These are phyloP conservation scores for Karalla daura DNA, from an alignment of 2,797 vertebrate species.

Conservation along the genomic window DNA sequence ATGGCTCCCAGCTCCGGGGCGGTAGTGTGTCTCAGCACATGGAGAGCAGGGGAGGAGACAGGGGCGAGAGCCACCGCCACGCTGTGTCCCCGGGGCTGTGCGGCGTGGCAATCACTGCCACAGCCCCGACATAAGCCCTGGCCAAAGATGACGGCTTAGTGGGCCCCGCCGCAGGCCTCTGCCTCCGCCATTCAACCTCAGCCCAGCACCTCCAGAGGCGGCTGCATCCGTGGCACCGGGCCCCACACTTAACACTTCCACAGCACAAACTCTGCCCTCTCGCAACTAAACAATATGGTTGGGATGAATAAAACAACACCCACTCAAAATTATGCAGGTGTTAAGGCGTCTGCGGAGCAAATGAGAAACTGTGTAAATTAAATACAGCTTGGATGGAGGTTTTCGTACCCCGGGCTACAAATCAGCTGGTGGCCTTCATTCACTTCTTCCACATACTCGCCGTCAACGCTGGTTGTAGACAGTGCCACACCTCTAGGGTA, in stretches of 20 bases:
- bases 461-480: conserved; percentile 36
- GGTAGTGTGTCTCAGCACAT: conserved; percentile 55
- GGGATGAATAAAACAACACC: conserved; percentile 31
- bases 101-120: conserved; percentile 46
- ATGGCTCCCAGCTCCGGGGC: conserved; percentile 56
- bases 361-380: conserved; percentile 55
- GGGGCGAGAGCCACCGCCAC: conserved; percentile 42
- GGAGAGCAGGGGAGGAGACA: conserved; percentile 55
- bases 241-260: conserved; percentile 45
- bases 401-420: conserved; percentile 47
- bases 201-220: conserved; percentile 41
- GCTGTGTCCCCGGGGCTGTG: conserved; percentile 54
- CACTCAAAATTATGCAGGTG: conserved; percentile 23
- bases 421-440: conserved; percentile 22
- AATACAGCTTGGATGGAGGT: conserved; percentile 45
- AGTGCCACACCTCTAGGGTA: conserved; percentile 23
- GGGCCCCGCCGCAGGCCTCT: conserved; percentile 52
- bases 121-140: conserved; percentile 59
- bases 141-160: conserved; percentile 60
- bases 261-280: conserved; percentile 19
- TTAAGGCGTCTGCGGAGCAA: conserved; percentile 39
- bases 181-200: conserved; percentile 60
- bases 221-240: conserved; percentile 35
- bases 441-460: conserved; percentile 27
- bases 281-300: conserved; percentile 25